Conservation (phyloP, 1,140 invertebrate genomes). For the Drosophila punjabiensis region DNA sequence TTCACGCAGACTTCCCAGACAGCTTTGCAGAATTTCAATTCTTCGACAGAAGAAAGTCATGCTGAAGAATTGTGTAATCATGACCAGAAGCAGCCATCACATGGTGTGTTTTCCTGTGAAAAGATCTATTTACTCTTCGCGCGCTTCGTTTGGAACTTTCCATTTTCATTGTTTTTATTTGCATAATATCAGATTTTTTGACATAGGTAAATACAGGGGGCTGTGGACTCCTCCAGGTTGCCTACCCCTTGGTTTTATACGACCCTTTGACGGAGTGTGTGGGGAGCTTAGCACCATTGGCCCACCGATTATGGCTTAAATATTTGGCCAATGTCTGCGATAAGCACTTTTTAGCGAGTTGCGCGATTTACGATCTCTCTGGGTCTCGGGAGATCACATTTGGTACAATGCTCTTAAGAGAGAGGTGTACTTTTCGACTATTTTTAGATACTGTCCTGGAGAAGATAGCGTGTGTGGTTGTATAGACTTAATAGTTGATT, state of each 20-base stretch:
- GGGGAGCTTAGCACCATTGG: slow-evolving; percentile 36
- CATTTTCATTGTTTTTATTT: slow-evolving; percentile 39
- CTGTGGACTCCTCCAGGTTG: neutral
- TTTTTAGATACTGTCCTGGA: slow-evolving; percentile 8
- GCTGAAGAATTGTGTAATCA: neutral
- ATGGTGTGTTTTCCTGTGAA: slow-evolving; percentile 15
- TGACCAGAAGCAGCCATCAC: slow-evolving; percentile 17
- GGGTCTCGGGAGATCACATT: neutral
- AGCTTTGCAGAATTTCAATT: neutral
- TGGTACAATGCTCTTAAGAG: slow-evolving; percentile 1
- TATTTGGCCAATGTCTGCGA: slow-evolving; percentile 46
- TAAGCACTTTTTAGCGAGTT: slow-evolving; percentile 14
- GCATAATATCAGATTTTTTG: slow-evolving; percentile 21
- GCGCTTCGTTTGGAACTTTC: slow-evolving; percentile 34
- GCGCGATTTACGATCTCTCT: slow-evolving; percentile 15
- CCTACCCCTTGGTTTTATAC: slow-evolving; percentile 17
- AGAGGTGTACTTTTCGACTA: neutral
- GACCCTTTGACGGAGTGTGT: slow-evolving; percentile 17
- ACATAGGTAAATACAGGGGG: slow-evolving; percentile 6
- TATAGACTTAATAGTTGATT: slow-evolving; percentile 4
- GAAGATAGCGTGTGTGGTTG: neutral
- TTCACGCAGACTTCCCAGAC: slow-evolving; percentile 6
- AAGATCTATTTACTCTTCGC: slow-evolving; percentile 33
- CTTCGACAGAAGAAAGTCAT: slow-evolving; percentile 4
- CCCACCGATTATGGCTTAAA: slow-evolving; percentile 23